Base-by-base conservation (phyloP, 1,140 invertebrate genomes). In the Chrysoperla carnea region DNA sequence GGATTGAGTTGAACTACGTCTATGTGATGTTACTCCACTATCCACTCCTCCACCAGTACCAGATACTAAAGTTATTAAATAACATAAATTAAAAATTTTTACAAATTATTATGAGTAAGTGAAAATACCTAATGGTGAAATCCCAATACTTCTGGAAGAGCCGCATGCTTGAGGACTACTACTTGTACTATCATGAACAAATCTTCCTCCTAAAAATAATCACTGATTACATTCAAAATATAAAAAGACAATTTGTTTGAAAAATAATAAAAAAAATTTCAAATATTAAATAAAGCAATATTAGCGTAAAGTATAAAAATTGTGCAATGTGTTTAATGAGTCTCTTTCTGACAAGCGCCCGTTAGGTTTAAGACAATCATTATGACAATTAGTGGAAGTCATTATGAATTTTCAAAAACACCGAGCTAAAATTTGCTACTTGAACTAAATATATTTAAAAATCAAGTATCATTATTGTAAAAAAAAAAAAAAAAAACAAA, bases 1-100 rank as follows among this genome's bases (percentile, higher is more conserved):
- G 47, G 72, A 76, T 49, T 73, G 72, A 11, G 72, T 72, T 8
- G 72, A 74, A 40, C 69, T 68, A 23, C 71, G 57, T 44, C 69
- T 58, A 48, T 64, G 63, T 11, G 62, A 68, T 11, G 57, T 60
- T 38, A 40, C 42, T 58, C 64, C 64, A 17, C 52, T 59, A 35
- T 50, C 51, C 36, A 46, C 47, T 58, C 64, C 64, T 14, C 52
- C 60, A 36, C 51, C 51, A 37, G 48, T 48, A 31, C 59, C 64
- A 15, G 65, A 67, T 6, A 64, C 52, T 52, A 23, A 11, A 48
- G 41, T 37, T 48, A 41, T 46, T 36, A 7, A 8, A n/a, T n/a
- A n/a, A 14, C 23, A 39, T 7, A 6, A 12, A 39, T 8, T 38
- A 4, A 8, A 41, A 43, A 7, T 43, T 14, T 28, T 8, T 12